Percentiles rank a stretch among this genome's conserved stretches.
These are phyloP conservation scores for Choloepus didactylus DNA, from an alignment of 2,797 vertebrate species.

Conservation along the genomic window DNA sequence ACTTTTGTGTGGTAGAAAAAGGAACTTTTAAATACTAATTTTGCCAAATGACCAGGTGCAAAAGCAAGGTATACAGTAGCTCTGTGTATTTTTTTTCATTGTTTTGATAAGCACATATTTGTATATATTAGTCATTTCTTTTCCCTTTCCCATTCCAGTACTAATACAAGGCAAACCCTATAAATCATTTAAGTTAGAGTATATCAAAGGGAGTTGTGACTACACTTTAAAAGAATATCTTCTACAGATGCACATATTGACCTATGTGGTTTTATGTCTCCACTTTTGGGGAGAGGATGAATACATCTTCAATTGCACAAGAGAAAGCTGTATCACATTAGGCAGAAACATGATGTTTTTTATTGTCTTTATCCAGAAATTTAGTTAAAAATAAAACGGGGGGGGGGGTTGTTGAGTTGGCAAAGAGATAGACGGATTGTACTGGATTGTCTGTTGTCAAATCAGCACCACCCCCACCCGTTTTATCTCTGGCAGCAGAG, in stretches of 20 bases:
- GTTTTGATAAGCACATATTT: too few relatives aligned
- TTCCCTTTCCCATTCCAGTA: not conserved
- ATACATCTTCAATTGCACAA: not conserved
- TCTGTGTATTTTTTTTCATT: fast-evolving
- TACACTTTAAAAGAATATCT: fast-evolving
- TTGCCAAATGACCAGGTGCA: too few relatives aligned
- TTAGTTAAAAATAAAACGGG: not conserved
- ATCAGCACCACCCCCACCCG: not conserved
- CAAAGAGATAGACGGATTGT: not conserved
- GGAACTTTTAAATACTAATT: not conserved
- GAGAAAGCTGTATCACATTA: fast-evolving
- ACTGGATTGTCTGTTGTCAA: not conserved
- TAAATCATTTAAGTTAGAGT: too few relatives aligned
- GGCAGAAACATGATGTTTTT: not conserved
- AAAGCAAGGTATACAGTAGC: too few relatives aligned
- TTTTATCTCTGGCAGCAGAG: not conserved
- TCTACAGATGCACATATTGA: fast-evolving
- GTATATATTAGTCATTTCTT: not conserved
- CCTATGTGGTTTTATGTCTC: fast-evolving
- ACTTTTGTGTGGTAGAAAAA: fast-evolving
- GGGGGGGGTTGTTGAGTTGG: fast-evolving
- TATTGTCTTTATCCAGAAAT: not conserved
- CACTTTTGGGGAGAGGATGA: not conserved
- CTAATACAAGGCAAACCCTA: not conserved
- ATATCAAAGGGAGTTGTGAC: not conserved